Percentiles rank a stretch among this genome's conserved stretches.
Conservation (phyloP, 2,888 invertebrate genomes). For the Drosophila emarginata region DNA sequence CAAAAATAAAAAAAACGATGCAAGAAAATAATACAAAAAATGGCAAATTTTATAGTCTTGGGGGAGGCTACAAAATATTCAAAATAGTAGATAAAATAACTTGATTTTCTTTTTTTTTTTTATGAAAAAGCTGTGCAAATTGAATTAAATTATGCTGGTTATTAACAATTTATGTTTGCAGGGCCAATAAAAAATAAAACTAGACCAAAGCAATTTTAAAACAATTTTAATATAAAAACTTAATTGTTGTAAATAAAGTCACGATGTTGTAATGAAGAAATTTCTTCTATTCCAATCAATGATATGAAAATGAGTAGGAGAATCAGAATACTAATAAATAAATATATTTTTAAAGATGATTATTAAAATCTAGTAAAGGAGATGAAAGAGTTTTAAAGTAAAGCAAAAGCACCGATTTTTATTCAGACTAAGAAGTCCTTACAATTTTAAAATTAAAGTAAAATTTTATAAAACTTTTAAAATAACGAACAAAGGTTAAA, state of each 20-base stretch:
- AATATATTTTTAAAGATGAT: too few species aligned
- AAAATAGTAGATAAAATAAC: constrained; percentile 5
- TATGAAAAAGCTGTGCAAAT: constrained; percentile 7
- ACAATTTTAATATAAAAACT: not conserved
- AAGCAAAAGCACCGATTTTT: too few species aligned
- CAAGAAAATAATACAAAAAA: not conserved
- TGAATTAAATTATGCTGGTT: not conserved
- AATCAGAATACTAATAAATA: too few species aligned
- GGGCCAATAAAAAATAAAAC: not conserved
- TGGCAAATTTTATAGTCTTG: constrained; percentile 2
- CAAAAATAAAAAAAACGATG: not conserved
- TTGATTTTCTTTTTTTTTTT: not conserved
- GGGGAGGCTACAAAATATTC: not conserved
- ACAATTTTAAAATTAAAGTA: not conserved
- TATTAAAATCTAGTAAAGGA: too few species aligned
- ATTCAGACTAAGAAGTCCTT: too few species aligned
- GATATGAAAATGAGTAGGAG: too few species aligned
- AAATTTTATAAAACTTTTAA: not conserved
- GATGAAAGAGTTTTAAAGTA: too few species aligned
- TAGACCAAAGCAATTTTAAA: not conserved
- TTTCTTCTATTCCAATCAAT: too few species aligned
- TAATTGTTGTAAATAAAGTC: not conserved
- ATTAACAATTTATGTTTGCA: not conserved
- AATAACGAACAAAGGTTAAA: not conserved
- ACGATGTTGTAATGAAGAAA: too few species aligned